A percentile compares a stretch with the other conserved stretches of the same genome.
These are phyloP conservation scores for Castor canadensis DNA, from an alignment of 2,113 vertebrate genomes.

Conservation along the genomic window DNA sequence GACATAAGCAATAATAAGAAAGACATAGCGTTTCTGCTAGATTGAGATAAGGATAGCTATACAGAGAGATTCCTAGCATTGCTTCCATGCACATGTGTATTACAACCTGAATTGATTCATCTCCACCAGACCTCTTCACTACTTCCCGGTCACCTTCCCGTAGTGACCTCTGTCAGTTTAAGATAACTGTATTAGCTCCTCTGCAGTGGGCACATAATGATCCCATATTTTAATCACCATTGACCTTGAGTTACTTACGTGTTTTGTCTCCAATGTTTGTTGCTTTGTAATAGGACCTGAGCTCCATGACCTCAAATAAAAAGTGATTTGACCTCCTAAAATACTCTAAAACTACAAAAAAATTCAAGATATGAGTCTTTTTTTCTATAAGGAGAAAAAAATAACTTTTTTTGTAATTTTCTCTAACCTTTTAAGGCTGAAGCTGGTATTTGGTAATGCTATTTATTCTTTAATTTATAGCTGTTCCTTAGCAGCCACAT, in stretches of 20 bases:
- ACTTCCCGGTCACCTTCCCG: too few relatives aligned
- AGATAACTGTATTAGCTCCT: too few relatives aligned
- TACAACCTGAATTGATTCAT: too few relatives aligned
- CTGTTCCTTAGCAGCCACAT: neutral
- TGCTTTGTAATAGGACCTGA: neutral
- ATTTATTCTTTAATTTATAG: neutral
- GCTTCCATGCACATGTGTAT: too few relatives aligned
- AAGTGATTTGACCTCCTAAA: constrained; percentile 7
- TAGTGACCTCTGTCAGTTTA: too few relatives aligned
- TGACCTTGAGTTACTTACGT: neutral
- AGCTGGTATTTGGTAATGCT: neutral
- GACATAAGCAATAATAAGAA: too few relatives aligned
- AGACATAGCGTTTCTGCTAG: too few relatives aligned
- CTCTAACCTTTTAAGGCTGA: neutral
- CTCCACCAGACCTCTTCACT: too few relatives aligned
- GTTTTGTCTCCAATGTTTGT: neutral
- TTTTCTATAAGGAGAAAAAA: neutral
- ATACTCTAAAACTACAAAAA: neutral
- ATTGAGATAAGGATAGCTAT: too few relatives aligned
- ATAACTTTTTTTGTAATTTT: neutral
- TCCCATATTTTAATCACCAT: neutral
- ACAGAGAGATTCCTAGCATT: too few relatives aligned
- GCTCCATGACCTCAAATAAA: neutral
- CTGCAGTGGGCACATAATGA: too few relatives aligned
- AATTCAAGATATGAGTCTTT: neutral